Conservation (phyloP, 2,888 invertebrate genomes). For the Andrena fulva region DNA sequence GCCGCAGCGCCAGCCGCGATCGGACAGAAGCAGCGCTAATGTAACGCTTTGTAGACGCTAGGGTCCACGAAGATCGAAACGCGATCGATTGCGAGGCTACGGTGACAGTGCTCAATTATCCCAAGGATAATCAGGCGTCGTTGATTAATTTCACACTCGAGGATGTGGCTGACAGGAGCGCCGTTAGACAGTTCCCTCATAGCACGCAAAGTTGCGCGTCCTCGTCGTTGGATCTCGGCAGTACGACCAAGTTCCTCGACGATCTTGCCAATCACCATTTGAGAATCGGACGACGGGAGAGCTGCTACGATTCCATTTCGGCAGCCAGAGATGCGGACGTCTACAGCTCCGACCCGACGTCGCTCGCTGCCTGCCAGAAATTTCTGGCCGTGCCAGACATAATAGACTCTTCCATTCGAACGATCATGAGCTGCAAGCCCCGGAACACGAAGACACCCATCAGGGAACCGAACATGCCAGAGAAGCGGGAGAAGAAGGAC, state of each 20-base stretch:
- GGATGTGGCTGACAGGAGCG: not conserved
- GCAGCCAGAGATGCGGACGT: not conserved
- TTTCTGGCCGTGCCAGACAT: not conserved
- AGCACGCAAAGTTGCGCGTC: not conserved
- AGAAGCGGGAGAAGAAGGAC: slow-evolving; percentile 69
- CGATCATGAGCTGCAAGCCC: slow-evolving; percentile 54
- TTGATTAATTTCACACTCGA: slow-evolving; percentile 9
- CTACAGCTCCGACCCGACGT: not conserved
- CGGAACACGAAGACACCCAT: slow-evolving; percentile 72
- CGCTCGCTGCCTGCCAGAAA: not conserved
- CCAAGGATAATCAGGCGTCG: slow-evolving; percentile 4
- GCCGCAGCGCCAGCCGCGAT: not conserved
- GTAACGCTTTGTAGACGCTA: slow-evolving; percentile 66
- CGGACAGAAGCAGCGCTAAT: slow-evolving; percentile 36
- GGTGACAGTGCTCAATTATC: slow-evolving; percentile 33
- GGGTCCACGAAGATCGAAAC: slow-evolving; percentile 45
- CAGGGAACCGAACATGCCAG: slow-evolving; percentile 73
- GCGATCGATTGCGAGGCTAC: slow-evolving; percentile 35
- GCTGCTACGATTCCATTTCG: not conserved
- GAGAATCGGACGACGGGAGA: not conserved
- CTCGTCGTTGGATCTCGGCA: slow-evolving; percentile 4
- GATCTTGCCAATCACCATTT: no score
- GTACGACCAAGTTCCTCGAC: not conserved
- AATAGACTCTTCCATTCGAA: slow-evolving; percentile 21
- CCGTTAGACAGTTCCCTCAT: not conserved